Percentiles rank a stretch among this genome's conserved stretches.
Evolutionary conservation across 2,113 vertebrate species (phyloP).

Genomic region (Pardalotus punctatus): DNA sequence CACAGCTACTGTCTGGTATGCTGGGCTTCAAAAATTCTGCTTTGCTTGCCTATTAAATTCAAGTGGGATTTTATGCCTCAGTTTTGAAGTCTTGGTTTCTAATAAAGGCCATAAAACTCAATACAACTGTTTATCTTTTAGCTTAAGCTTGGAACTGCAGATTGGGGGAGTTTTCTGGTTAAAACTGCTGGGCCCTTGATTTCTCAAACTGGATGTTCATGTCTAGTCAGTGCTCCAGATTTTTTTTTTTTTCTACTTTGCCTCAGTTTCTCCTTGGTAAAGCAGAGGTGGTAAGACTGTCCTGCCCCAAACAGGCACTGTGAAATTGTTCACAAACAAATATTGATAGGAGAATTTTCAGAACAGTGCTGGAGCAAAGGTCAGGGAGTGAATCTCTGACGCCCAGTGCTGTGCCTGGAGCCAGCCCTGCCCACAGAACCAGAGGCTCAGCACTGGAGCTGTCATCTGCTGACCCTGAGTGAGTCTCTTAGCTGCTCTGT

Average conservation of each 20-base stretch:
- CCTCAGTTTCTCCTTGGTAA: neutral
- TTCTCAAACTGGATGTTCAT: neutral
- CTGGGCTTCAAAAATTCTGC: neutral
- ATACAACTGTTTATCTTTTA: neutral
- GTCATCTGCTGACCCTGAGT: neutral
- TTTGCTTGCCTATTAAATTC: neutral
- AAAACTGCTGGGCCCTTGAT: neutral
- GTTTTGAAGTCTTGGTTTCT: neutral
- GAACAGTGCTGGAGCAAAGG: neutral
- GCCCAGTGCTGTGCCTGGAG: neutral
- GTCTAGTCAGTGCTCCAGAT: neutral
- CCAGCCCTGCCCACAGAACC: neutral
- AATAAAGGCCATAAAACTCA: neutral
- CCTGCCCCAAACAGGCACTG: neutral
- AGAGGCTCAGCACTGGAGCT: neutral
- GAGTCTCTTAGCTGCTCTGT: neutral
- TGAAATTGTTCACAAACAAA: neutral
- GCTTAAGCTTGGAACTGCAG: neutral
- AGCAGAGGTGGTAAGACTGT: neutral
- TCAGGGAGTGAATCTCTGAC: neutral
- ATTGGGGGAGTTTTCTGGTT: neutral
- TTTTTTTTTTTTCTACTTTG: neutral
- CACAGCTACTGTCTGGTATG: neutral
- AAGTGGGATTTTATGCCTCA: neutral
- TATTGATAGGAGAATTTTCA: neutral